phyloP scores from a whole-genome alignment of 2,888 invertebrate species.

The Rotaria magnacalcarata region DNA sequence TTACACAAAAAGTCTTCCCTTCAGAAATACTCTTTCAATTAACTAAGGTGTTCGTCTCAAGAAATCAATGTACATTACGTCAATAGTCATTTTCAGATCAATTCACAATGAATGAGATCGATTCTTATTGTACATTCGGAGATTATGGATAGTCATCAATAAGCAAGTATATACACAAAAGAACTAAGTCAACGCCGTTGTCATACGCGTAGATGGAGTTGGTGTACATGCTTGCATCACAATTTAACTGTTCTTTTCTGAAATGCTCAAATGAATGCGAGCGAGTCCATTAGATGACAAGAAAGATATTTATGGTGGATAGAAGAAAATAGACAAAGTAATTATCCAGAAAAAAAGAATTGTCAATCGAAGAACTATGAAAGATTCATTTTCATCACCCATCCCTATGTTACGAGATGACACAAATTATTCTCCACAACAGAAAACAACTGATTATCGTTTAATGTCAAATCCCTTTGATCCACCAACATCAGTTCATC shows the following conservation, averaged over 20 bases:
- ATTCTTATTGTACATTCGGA: no score
- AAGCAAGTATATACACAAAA: no score
- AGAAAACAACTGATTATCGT: neutral
- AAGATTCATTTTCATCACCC: neutral
- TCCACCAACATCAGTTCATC: slow-evolving; percentile 18
- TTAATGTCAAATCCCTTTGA: slow-evolving; percentile 29
- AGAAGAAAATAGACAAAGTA: neutral
- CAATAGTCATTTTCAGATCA: no score
- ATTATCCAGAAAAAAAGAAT: neutral
- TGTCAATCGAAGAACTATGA: neutral
- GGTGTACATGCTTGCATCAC: neutral
- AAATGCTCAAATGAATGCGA: neutral
- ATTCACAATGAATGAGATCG: no score
- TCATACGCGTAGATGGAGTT: neutral
- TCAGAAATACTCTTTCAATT: no score
- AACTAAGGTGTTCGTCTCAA: no score
- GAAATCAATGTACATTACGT: no score
- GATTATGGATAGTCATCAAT: no score
- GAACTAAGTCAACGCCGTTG: neutral
- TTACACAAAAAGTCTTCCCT: no score
- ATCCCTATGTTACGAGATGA: neutral
- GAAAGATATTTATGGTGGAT: slow-evolving; percentile 24
- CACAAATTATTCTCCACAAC: neutral
- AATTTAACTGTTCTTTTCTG: neutral
- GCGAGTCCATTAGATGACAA: slow-evolving; percentile 19